Percentiles rank a stretch among this genome's conserved stretches.
phyloP scores from a whole-genome alignment of 2,113 vertebrate genomes.

The Camarhynchus parvulus region DNA sequence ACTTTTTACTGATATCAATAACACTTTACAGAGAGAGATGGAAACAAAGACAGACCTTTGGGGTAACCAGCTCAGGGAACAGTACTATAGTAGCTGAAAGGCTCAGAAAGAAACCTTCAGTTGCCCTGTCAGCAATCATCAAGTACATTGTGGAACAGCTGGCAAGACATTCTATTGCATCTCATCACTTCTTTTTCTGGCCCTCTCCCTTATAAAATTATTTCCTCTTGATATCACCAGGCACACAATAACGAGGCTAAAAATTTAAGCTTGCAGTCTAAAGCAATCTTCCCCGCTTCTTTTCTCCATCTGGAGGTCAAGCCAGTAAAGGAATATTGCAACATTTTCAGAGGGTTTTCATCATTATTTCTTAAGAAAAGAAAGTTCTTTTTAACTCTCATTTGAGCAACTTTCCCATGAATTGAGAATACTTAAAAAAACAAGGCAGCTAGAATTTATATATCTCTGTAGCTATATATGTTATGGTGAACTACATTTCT shows the following conservation, averaged over 20 bases:
- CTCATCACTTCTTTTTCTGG: background rate
- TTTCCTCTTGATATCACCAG: constrained; percentile 31
- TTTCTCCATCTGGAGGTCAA: background rate
- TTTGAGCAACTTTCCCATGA: background rate
- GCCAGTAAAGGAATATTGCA: background rate
- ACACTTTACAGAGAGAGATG: background rate
- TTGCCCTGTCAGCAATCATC: background rate
- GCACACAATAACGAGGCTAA: background rate
- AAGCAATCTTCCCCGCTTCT: background rate
- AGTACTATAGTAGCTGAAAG: background rate
- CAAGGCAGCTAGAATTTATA: background rate
- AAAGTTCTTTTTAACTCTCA: background rate
- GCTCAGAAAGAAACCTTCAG: background rate
- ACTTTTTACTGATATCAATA: background rate
- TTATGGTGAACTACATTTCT: background rate
- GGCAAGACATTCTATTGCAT: background rate
- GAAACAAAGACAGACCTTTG: background rate
- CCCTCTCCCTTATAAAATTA: background rate
- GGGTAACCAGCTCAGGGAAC: background rate
- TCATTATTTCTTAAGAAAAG: background rate
- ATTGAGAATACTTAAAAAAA: background rate
- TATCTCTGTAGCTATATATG: background rate
- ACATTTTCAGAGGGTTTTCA: background rate
- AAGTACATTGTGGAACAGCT: background rate
- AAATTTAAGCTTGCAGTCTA: background rate